These are phyloP conservation scores for Anadara kagoshimensis DNA, from an alignment of 1,140 invertebrate genomes.

Conservation along the genomic window DNA sequence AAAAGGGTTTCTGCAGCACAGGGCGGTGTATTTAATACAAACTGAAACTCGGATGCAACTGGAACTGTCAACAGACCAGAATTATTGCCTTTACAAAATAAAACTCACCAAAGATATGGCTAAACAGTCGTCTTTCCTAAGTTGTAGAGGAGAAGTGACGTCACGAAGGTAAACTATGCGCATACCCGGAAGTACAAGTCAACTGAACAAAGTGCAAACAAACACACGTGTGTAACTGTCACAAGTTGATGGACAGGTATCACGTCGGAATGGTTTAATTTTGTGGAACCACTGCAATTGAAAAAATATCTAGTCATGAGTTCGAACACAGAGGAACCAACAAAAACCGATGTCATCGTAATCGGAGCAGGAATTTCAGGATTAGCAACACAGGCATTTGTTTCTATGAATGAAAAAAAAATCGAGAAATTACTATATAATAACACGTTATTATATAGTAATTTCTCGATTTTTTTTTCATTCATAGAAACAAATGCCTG, in stretches of 20 bases:
- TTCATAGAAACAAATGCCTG: too few species aligned
- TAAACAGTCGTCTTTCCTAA: neutral
- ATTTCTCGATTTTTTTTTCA: too few species aligned
- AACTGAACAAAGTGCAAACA: constrained; percentile 28
- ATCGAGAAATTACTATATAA: too few species aligned
- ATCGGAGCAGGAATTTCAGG: constrained; percentile 72
- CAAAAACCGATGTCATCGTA: constrained; percentile 58
- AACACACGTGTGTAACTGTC: constrained; percentile 20
- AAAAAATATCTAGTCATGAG: neutral
- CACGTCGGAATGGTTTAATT: neutral
- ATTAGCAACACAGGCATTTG: too few species aligned
- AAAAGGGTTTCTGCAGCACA: too few species aligned
- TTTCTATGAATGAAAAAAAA: too few species aligned
- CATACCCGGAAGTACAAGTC: constrained; percentile 53
- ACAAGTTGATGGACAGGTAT: neutral
- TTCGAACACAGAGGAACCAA: neutral
- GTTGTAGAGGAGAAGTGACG: constrained; percentile 48
- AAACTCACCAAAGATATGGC: too few species aligned
- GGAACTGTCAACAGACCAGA: too few species aligned
- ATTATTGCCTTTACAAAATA: too few species aligned
- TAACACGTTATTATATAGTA: too few species aligned
- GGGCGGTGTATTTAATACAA: too few species aligned
- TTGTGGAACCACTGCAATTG: neutral
- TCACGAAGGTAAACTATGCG: constrained; percentile 43
- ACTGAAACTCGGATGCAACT: too few species aligned